These are phyloP conservation scores for Caenorhabditis virilis DNA, from an alignment of 2,888 invertebrate species.

Conservation along the genomic window DNA sequence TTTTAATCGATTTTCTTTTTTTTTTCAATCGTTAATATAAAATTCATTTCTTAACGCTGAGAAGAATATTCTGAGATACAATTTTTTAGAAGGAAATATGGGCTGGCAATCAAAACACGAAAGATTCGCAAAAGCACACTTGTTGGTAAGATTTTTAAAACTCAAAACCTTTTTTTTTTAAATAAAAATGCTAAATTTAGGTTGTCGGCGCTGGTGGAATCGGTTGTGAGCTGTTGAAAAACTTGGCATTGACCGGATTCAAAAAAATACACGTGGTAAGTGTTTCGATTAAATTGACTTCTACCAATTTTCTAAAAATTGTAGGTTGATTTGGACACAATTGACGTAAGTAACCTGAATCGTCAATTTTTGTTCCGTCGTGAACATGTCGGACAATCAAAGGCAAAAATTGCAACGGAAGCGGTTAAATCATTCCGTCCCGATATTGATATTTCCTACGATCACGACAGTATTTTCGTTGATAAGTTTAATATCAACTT, in stretches of 20 bases:
- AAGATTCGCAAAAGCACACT: conserved; percentile 1
- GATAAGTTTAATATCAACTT: conserved; percentile 81
- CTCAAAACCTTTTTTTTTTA: neutral
- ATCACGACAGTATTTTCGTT: conserved; percentile 82
- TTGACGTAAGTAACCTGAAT: conserved; percentile 97
- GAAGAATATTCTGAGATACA: too few relatives aligned
- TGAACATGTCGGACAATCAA: conserved; percentile 96
- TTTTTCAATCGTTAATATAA: too few relatives aligned
- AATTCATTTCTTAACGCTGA: too few relatives aligned
- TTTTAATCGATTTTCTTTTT: too few relatives aligned
- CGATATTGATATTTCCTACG: conserved; percentile 74
- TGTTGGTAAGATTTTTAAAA: too few relatives aligned
- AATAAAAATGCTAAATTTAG: neutral
- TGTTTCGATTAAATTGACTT: neutral
- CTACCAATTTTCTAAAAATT: neutral
- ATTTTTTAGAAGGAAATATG: too few relatives aligned
- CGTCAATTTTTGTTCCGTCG: conserved; percentile 98
- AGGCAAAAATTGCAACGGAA: conserved; percentile 72
- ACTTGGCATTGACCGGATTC: conserved; percentile 76
- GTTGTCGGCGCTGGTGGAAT: conserved; percentile 92
- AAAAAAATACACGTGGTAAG: neutral
- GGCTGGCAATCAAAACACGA: conserved; percentile 15
- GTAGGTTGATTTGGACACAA: conserved; percentile 98
- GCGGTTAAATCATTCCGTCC: conserved; percentile 56
- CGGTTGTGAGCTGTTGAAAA: conserved; percentile 96